Evolutionary conservation across 2,113 vertebrate species (phyloP).

Genomic region (Barnardius zonarius): DNA sequence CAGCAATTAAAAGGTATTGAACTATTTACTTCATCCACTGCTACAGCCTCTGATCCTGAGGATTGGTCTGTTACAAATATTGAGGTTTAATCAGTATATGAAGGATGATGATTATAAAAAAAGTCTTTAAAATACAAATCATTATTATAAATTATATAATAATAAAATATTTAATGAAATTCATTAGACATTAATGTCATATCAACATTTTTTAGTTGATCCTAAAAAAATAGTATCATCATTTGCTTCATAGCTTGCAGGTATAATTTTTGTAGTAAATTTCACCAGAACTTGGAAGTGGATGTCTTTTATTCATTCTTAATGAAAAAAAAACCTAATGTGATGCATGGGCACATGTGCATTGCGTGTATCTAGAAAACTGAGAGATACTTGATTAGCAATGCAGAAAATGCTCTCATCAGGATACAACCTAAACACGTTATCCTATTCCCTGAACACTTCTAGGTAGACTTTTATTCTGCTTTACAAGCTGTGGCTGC

Average conservation of each 20-base stretch:
- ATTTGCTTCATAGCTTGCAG: neutral
- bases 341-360: accelerated
- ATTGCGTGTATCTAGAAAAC: neutral
- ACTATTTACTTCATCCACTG: neutral
- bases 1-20: neutral
- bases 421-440: neutral
- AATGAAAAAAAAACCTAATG: neutral
- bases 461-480: neutral
- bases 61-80: neutral
- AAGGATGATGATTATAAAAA: neutral
- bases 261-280: neutral
- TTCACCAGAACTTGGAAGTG: neutral
- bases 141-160: neutral
- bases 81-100: neutral
- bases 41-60: neutral
- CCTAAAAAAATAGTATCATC: neutral
- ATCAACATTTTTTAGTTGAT: neutral
- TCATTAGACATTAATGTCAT: neutral
- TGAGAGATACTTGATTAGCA: neutral
- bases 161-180: neutral
- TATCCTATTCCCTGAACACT: neutral
- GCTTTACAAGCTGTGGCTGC: neutral
- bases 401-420: neutral
- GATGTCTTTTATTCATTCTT: neutral
- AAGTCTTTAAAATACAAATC: neutral